Conservation (phyloP, 1,140 invertebrate genomes). For the Euschistus heros region DNA sequence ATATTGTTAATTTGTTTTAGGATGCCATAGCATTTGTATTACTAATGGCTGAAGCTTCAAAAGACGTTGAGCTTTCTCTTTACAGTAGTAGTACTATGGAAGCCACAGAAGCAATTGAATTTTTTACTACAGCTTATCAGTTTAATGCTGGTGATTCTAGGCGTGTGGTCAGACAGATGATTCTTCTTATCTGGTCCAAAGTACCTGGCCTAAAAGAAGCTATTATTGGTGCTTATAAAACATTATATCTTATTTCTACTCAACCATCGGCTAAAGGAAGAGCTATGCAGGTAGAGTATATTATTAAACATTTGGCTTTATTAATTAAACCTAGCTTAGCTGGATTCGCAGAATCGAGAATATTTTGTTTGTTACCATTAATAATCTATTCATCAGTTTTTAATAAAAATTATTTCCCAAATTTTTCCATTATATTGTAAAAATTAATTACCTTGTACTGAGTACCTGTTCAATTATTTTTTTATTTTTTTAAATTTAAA, state of each 20-base stretch:
- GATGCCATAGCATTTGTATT: conserved; percentile 27
- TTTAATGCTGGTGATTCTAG: conserved; percentile 63
- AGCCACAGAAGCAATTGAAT: conserved; percentile 71
- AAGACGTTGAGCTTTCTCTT: conserved; percentile 26
- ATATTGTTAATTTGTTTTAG: conserved; percentile 24
- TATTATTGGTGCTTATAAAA: conserved; percentile 49
- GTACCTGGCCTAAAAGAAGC: conserved; percentile 52
- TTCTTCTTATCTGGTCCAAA: conserved; percentile 61
- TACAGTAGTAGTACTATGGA: conserved; percentile 44
- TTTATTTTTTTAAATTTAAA: no score
- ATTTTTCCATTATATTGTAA: no score
- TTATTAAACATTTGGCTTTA: not conserved
- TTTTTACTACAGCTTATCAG: conserved; percentile 68
- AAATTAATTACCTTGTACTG: no score
- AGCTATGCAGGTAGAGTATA: conserved; percentile 23
- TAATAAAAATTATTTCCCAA: no score
- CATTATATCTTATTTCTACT: conserved; percentile 43
- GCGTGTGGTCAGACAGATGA: conserved; percentile 58
- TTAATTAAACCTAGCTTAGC: no score
- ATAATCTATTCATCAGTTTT: no score
- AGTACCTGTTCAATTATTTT: no score
- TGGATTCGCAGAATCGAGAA: no score
- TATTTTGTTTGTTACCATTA: no score
- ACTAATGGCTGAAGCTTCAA: conserved; percentile 22
- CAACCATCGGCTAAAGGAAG: conserved; percentile 20